Conservation (phyloP, 2,113 vertebrate species). For the Pitta sordida region DNA sequence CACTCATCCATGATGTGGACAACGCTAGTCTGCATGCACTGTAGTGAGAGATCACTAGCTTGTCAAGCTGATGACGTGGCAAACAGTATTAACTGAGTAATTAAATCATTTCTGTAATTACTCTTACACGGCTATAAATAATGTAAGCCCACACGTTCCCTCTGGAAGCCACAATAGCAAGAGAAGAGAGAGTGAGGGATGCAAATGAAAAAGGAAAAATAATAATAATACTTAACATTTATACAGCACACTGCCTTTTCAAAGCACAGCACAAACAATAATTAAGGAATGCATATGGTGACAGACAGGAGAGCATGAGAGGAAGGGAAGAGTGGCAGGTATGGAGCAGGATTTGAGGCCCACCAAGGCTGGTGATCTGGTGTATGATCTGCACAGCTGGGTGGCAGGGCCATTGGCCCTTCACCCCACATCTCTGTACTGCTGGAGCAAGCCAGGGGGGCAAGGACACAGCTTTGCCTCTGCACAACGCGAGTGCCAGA, state of each 20-base stretch:
- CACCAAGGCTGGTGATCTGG: not conserved
- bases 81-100: constrained; percentile 58
- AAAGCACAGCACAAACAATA: constrained; percentile 36
- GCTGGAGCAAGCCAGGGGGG: not conserved
- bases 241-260: constrained; percentile 7
- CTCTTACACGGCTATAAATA: constrained; percentile 68
- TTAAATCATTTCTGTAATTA: constrained; percentile 74
- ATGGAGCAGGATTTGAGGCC: not conserved
- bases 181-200: constrained; percentile 6
- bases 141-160: constrained; percentile 57
- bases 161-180: constrained; percentile 35
- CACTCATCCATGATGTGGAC: not conserved
- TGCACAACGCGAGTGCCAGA: not conserved
- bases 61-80: constrained; percentile 6
- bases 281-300: constrained; percentile 21
- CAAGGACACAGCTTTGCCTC: not conserved
- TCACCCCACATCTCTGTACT: not conserved
- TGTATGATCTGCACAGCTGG: not conserved
- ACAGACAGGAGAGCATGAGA: not conserved
- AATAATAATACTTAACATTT: constrained; percentile 28
- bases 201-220: not conserved
- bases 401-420: not conserved
- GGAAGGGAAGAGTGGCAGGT: not conserved
- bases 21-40: not conserved
- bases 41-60: constrained; percentile 1